Base-by-base conservation (phyloP, 2,113 vertebrate genomes). In the Limnothrissa miodon region DNA sequence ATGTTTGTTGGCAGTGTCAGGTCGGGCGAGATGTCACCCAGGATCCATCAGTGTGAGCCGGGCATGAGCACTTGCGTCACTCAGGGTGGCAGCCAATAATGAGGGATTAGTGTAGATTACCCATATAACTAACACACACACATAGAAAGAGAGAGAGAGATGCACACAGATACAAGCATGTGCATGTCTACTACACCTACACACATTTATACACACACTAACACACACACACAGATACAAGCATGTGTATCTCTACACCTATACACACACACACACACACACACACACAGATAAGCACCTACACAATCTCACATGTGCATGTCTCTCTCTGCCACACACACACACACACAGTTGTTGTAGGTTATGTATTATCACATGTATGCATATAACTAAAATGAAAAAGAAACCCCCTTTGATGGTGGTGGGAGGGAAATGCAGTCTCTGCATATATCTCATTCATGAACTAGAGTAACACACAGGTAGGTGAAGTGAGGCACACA, bases 91-190 rank as follows among this genome's bases (percentile, higher is more conserved):
- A 93, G 90, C 89, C 88, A 90, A 92, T 93, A 92, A 94, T 93
- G 90, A 87, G 91, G 92, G 87, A 84, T 94, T 94, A 94, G 88
- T 19, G 42, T 88, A 92, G 93, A 94, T 94, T 94, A 94, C 85
- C 89, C 86, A 79, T 86, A 59, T 82, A 39, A 51, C 46, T 33
- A 59, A 39, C 29, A 39, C 66, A 74, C 11, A 39, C 66, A 74
- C 66, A 74, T 13, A 74, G 29, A 74, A 29, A 74, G 29, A 70
- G 29, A 70, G 6, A 23, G 19, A 53, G 19, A 53, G 1, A 53
- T 21, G 23, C 48, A 21, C 17, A 53, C 15, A 53, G 1, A 53
- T 5, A 48, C 46, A 48, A 2, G 15, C 46, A 48, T 11, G 15
- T 15, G 15, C 46, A 48, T 15, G 15, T 11, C 10, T 15, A 48